These are phyloP conservation scores for Zaprionus africanus DNA, from an alignment of 1,140 invertebrate species.

Conservation along the genomic window DNA sequence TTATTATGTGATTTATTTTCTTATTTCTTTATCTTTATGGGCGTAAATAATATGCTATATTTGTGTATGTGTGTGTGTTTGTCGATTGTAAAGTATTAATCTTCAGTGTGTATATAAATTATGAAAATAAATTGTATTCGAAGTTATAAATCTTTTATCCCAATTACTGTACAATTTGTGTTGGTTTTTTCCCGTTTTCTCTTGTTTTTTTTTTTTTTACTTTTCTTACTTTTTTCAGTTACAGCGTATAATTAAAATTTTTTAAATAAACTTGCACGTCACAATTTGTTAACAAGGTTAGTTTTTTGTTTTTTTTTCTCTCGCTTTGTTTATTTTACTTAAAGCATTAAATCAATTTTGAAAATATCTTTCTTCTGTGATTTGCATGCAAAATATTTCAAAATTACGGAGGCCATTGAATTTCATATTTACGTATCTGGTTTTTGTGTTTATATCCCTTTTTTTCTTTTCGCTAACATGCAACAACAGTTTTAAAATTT, in stretches of 20 bases:
- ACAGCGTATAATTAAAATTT: conserved; percentile 52
- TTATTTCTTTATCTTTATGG: conserved; percentile 62
- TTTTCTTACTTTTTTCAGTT: conserved; percentile 42
- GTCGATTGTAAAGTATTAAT: conserved; percentile 53
- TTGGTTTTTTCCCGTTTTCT: conserved; percentile 17
- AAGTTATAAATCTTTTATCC: conserved; percentile 66
- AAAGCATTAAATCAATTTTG: conserved; percentile 67
- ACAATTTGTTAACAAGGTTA: conserved; percentile 70
- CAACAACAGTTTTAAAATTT: conserved; percentile 38
- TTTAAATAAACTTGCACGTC: conserved; percentile 71
- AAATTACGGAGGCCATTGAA: conserved; percentile 67
- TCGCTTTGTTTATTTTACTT: conserved; percentile 47
- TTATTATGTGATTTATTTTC: conserved; percentile 59
- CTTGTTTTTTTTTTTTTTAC: neutral
- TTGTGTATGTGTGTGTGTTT: conserved; percentile 39
- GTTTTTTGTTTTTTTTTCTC: neutral
- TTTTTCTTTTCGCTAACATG: conserved; percentile 47
- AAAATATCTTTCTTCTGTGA: conserved; percentile 37
- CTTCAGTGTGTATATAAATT: conserved; percentile 72
- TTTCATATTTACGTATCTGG: conserved; percentile 79
- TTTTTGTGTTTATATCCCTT: conserved; percentile 26
- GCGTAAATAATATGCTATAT: conserved; percentile 70
- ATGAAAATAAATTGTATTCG: conserved; percentile 81
- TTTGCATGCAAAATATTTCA: conserved; percentile 59
- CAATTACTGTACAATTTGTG: conserved; percentile 71